Evolutionary conservation across 2,888 invertebrate genomes (phyloP).

Genomic region (Epicampocera succincta): DNA sequence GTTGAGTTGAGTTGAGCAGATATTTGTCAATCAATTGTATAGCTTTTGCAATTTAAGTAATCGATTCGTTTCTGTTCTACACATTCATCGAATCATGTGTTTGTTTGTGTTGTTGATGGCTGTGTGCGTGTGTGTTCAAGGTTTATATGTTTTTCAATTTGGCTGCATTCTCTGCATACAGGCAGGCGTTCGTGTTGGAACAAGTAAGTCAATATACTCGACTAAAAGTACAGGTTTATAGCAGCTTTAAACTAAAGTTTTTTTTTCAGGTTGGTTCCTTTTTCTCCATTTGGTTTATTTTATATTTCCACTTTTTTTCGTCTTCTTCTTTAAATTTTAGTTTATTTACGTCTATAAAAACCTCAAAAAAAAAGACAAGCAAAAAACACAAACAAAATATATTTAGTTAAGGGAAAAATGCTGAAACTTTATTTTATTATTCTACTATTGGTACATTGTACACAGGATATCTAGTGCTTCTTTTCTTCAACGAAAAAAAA

Average conservation of each 20-base stretch:
- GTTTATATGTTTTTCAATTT: conserved; percentile 32
- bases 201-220: conserved; percentile 55
- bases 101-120: neutral
- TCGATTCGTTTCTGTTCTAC: conserved; percentile 57
- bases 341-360: conserved; percentile 48
- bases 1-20: conserved; percentile 57
- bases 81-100: neutral
- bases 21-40: conserved; percentile 70
- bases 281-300: conserved; percentile 21
- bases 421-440: conserved; percentile 23
- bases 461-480: too few relatives aligned
- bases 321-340: conserved; percentile 31
- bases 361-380: conserved; percentile 9
- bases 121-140: conserved; percentile 25
- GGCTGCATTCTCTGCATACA: neutral
- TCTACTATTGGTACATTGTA: too few relatives aligned
- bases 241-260: conserved; percentile 43
- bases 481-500: too few relatives aligned
- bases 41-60: conserved; percentile 68
- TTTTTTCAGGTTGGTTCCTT: conserved; percentile 10
- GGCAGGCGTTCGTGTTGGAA: conserved; percentile 14
- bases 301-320: neutral
- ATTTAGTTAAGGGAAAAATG: conserved; percentile 37
- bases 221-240: conserved; percentile 59
- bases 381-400: conserved; percentile 21